These are phyloP conservation scores for Cacatua alba DNA, from an alignment of 2,113 vertebrate species.

Conservation along the genomic window DNA sequence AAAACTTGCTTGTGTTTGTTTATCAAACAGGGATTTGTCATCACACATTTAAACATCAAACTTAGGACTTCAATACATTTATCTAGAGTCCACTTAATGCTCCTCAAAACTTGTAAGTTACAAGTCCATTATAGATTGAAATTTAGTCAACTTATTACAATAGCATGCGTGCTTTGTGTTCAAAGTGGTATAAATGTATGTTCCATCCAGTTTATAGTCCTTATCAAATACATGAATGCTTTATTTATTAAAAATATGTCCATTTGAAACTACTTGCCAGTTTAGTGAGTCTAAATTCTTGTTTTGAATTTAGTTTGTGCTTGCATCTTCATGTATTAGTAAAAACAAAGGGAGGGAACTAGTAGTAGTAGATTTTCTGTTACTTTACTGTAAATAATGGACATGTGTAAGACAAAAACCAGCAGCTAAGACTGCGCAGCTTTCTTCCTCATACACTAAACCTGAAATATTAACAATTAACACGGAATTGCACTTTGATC, in stretches of 20 bases:
- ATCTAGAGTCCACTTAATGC: background rate
- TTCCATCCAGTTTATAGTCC: background rate
- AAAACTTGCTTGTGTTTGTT: background rate
- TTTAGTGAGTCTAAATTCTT: background rate
- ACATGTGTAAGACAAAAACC: background rate
- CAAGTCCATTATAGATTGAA: background rate
- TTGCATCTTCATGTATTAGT: background rate
- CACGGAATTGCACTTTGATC: constrained; percentile 21
- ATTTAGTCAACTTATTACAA: background rate
- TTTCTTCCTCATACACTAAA: constrained; percentile 56
- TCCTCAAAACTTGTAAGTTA: background rate
- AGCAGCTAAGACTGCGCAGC: background rate
- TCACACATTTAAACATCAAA: background rate
- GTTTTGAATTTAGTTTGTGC: background rate
- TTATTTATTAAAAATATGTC: background rate
- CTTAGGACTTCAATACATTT: background rate
- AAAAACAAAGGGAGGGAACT: constrained; percentile 35
- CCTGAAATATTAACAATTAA: background rate
- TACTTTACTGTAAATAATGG: constrained; percentile 63
- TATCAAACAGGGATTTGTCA: background rate
- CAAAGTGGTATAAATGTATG: background rate
- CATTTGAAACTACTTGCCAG: background rate
- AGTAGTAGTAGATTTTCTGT: constrained; percentile 12
- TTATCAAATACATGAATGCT: background rate
- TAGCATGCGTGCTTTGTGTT: background rate